Base-by-base conservation (phyloP, 30 jellyfish, hydroid and myxozoan genomes). In the Aurelia coerulea region DNA sequence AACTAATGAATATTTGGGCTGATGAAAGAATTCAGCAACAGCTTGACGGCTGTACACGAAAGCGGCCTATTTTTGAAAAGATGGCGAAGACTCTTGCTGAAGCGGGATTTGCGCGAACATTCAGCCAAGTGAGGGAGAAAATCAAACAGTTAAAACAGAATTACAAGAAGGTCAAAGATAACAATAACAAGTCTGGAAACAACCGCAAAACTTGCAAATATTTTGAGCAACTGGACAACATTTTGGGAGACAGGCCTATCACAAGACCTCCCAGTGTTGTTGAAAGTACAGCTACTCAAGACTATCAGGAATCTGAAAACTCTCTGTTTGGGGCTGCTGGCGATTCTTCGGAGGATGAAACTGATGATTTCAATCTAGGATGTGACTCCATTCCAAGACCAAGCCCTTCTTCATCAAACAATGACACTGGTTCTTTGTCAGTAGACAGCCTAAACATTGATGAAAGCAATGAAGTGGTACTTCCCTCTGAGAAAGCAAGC, bases 161-260 rank as follows among this genome's bases (percentile, higher is more conserved):
- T 23, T 23, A 23, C 29, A 23, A 23, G 29, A 23, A 23, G 29
- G 29, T 32, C 17, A 79, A 64, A 71, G 90, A 79, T 56, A 79
- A 66, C 59, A 79, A 79, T 49, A 79, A 79, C 73, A 39, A 9
- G 72, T 79, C 74, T 1, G 73, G 90, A 65, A 64, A 16, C 15
- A 63, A 29, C 81, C 19, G 81, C 42, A 79, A 79, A 42, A 65
- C 90, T 17, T 64, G 31, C 81, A 64, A 79, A 58, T 65, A 14
- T 58, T 79, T 63, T 63, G 90, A 64, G 62, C 35, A 68, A 39
- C 5, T 81, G 14, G 91, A 81, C 52, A 29, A 81, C 31, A 56
- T 81, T 29, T 4, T 81, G 65, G 84, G 76, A 68, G 82, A 49
- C 52, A 80, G 82, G 82, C 82, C 90, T 3, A 80, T 80, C 34